Conservation (phyloP, 1,140 invertebrate genomes). For the Epicauta chinensis region DNA sequence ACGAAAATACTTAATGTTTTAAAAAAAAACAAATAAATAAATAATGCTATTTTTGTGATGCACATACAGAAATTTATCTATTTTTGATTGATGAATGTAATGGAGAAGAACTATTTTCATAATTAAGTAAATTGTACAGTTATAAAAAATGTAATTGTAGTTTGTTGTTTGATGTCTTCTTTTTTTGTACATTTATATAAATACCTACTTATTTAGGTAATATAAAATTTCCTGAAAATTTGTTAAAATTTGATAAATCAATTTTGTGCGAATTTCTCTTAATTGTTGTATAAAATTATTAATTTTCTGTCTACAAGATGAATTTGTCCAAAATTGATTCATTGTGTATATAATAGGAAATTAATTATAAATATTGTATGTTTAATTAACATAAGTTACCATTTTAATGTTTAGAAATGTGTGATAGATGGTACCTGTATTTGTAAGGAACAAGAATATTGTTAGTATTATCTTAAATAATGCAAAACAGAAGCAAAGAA, state of each 20-base stretch:
- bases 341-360: not conserved
- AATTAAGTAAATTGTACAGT: conserved; percentile 11
- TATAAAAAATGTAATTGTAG: not conserved
- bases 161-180: not conserved
- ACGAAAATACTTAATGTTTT: too few species aligned
- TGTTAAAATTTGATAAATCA: too few species aligned
- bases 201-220: not conserved
- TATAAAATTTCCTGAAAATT: not conserved
- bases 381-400: conserved; percentile 15
- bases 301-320: not conserved
- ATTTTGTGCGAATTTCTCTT: too few species aligned
- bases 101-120: not conserved
- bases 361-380: not conserved
- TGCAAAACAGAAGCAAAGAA: too few species aligned
- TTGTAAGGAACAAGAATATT: conserved; percentile 8
- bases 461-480: not conserved
- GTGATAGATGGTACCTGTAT: conserved; percentile 34
- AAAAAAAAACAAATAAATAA: conserved; percentile 12
- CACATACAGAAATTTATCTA: conserved; percentile 24
- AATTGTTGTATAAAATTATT: not conserved
- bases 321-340: not conserved
- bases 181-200: not conserved
- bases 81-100: conserved; percentile 23
- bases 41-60: conserved; percentile 31
- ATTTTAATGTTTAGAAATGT: conserved; percentile 29